Percentiles rank a stretch among this genome's conserved stretches.
These are phyloP conservation scores for Craniophora ligustri DNA, from an alignment of 2,888 invertebrate species.

Conservation along the genomic window DNA sequence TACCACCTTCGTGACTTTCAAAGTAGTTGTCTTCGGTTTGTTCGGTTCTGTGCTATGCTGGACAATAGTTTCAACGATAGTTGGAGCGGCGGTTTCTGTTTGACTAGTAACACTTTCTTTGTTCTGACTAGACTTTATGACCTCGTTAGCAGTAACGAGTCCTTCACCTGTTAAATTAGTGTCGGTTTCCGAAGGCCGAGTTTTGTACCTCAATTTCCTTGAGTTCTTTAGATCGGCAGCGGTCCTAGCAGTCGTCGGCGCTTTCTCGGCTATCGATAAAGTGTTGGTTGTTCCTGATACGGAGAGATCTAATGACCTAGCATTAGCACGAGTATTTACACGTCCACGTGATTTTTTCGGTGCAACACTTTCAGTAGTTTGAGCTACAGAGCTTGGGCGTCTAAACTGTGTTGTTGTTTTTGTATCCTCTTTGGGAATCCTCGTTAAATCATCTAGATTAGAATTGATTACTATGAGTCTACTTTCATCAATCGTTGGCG, in stretches of 20 bases:
- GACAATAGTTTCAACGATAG: conserved; percentile 61
- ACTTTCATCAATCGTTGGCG: conserved; percentile 65
- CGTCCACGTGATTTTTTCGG: conserved; percentile 68
- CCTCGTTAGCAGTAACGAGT: conserved; percentile 68
- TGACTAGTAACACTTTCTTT: conserved; percentile 76
- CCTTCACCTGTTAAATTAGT: conserved; percentile 80
- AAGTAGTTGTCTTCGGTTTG: conserved; percentile 66
- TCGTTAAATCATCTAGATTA: conserved; percentile 69
- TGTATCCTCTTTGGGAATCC: conserved; percentile 64
- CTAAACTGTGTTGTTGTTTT: conserved; percentile 67
- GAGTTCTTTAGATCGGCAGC: conserved; percentile 70
- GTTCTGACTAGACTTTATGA: conserved; percentile 79
- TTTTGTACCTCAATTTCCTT: conserved; percentile 77
- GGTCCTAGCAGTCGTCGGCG: conserved; percentile 72
- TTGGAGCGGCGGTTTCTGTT: conserved; percentile 63
- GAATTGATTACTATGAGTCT: conserved; percentile 72
- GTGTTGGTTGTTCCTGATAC: conserved; percentile 79
- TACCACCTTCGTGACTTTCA: conserved; percentile 71
- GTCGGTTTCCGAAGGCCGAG: conserved; percentile 75
- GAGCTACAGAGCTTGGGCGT: conserved; percentile 67
- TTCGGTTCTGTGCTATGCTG: conserved; percentile 70
- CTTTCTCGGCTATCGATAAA: conserved; percentile 71
- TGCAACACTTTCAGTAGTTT: conserved; percentile 63
- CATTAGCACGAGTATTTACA: conserved; percentile 67
- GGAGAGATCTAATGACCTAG: conserved; percentile 70